Base-by-base conservation (phyloP, 30 jellyfish, hydroid and myxozoan genomes). In the Aurelia aurita region DNA sequence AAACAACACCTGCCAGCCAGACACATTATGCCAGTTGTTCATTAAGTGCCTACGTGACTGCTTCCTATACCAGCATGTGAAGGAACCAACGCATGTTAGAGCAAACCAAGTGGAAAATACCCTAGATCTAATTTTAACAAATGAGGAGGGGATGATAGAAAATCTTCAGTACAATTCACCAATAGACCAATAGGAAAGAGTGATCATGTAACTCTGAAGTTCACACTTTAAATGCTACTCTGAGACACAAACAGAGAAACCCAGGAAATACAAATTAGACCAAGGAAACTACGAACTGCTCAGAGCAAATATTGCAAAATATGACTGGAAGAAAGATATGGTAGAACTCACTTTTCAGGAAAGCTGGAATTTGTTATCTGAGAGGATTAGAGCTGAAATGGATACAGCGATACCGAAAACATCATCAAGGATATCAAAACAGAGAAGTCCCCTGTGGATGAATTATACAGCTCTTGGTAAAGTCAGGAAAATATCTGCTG, bases 131-230 rank as follows among this genome's bases (percentile, higher is more conserved):
- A 59, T 75, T 57, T 75, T 55, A 35, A 75, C 77, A 49, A 75
- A 34, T 22, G 87, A 75, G 59, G 87, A 75, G 66, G 87, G 87
- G 75, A 75, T 75, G 87, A 59, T 75, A 59, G 63, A 55, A n/a
- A n/a, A n/a, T n/a, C n/a, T n/a, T n/a, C n/a, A n/a, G 72, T 54
- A 72, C 55, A 54, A 72, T 49, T 76, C 73, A 72, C 85, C 85
- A 75, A n/a, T n/a, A n/a, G n/a, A n/a, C n/a, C n/a, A n/a, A 54
- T 75, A 54, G 87, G 87, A 57, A 75, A 75, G 53, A 75, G 32
- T 35, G 75, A 75, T 75, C 87, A 75, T 75, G 47, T 71, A 9
- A 71, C 83, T 34, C 83, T 71, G 68, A 34, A 71, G 21, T 71
- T 71, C 46, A 71, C 53, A 71, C n/a, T 71, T 71, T 71, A 43